Evolutionary conservation across 2,113 vertebrate species (phyloP).

Genomic region (Microtus ochrogaster): DNA sequence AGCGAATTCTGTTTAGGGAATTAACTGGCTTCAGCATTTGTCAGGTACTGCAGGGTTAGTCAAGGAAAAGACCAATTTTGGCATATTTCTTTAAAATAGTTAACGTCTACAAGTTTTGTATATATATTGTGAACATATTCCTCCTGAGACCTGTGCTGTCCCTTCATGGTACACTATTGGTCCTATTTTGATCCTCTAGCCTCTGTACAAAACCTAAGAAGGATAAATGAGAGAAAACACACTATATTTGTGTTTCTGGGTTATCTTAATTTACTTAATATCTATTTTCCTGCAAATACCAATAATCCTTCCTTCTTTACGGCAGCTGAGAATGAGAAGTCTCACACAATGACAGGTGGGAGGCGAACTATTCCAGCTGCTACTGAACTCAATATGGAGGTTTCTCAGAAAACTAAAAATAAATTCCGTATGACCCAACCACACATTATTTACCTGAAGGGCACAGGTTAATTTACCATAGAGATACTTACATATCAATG

Average conservation of each 20-base stretch:
- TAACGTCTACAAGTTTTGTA: not conserved
- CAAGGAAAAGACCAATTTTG: not conserved
- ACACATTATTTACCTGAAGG: not conserved
- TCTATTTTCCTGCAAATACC: not conserved
- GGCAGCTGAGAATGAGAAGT: not conserved
- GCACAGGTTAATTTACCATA: not conserved
- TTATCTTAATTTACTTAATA: not conserved
- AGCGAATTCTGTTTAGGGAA: not conserved
- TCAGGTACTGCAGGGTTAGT: not conserved
- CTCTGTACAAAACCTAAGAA: not conserved
- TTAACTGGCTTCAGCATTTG: not conserved
- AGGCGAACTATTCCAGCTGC: not conserved
- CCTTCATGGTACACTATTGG: not conserved
- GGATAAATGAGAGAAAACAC: not conserved
- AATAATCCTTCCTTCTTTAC: not conserved
- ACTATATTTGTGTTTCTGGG: not conserved
- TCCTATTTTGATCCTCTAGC: not conserved
- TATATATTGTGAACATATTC: not conserved
- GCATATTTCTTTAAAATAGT: not conserved
- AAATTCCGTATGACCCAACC: not conserved
- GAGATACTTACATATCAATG: not conserved
- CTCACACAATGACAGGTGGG: not conserved
- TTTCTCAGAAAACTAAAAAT: not conserved
- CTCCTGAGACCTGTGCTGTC: not conserved
- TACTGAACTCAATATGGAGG: not conserved